Conservation (phyloP, 1,140 invertebrate species). For the Spodoptera frugiperda region DNA sequence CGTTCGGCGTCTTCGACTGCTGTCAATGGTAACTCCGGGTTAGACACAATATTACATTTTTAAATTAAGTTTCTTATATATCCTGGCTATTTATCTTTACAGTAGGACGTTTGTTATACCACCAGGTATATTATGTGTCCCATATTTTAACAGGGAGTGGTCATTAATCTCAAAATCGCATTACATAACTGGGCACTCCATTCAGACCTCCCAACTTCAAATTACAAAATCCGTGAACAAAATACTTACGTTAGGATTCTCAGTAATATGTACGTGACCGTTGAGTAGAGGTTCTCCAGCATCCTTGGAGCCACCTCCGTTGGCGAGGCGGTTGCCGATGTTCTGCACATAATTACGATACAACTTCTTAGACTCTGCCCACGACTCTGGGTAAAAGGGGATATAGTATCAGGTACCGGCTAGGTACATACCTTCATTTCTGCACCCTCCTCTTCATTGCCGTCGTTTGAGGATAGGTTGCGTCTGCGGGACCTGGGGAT, state of each 20-base stretch:
- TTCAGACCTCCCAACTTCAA: too few relatives aligned
- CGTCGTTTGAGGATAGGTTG: conserved; percentile 50
- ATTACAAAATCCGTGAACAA: too few relatives aligned
- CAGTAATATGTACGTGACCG: conserved; percentile 81
- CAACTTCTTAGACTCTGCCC: conserved; percentile 17
- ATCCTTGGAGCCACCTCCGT: conserved; percentile 65
- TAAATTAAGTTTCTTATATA: too few relatives aligned
- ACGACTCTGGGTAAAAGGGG: not conserved
- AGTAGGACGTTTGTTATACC: too few relatives aligned
- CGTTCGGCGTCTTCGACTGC: conserved; percentile 80
- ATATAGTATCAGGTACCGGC: not conserved
- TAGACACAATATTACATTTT: too few relatives aligned
- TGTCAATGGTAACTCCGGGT: conserved; percentile 2
- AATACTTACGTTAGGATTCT: conserved; percentile 73
- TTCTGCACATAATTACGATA: conserved; percentile 46
- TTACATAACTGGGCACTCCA: too few relatives aligned
- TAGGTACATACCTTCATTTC: conserved; percentile 72
- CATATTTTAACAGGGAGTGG: too few relatives aligned
- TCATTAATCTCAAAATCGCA: too few relatives aligned
- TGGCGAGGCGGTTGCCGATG: conserved; percentile 66
- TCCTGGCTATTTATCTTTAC: too few relatives aligned
- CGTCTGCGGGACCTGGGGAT: conserved; percentile 57
- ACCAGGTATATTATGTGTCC: too few relatives aligned
- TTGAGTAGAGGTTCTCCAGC: conserved; percentile 81
- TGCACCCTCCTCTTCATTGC: conserved; percentile 63